Evolutionary conservation across 2,888 invertebrate genomes (phyloP).

Genomic region (Cataglyphis livida): DNA sequence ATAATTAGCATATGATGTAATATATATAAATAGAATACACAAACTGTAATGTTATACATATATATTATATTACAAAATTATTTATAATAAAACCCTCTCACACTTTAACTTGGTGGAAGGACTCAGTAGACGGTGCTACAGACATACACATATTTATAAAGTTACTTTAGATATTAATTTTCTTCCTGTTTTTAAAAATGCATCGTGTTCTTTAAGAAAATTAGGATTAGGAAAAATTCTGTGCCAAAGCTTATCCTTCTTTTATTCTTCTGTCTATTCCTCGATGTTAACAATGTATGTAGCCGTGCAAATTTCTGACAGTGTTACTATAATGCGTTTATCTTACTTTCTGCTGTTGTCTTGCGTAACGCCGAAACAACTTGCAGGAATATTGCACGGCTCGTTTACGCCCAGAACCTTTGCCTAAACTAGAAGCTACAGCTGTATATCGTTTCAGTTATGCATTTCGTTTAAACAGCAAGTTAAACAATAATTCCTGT

Average conservation of each 20-base stretch:
- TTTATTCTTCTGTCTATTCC: background rate
- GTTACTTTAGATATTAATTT: background rate
- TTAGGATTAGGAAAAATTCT: background rate
- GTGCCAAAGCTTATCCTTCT: background rate
- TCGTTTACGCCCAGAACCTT: background rate
- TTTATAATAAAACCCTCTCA: too few relatives aligned
- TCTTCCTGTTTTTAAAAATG: background rate
- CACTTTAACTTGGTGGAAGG: too few relatives aligned
- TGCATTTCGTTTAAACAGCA: background rate
- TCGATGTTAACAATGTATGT: background rate
- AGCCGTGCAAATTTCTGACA: constrained; percentile 11
- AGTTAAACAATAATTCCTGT: background rate
- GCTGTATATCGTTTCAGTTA: background rate
- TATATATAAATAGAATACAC: too few relatives aligned
- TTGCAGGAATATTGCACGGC: background rate
- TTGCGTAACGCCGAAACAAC: background rate
- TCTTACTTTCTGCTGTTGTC: constrained; percentile 21
- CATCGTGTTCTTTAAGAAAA: background rate
- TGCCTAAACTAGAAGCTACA: background rate
- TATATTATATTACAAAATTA: too few relatives aligned
- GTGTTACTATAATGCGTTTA: background rate
- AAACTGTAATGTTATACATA: too few relatives aligned
- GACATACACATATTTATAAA: too few relatives aligned
- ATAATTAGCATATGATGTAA: too few relatives aligned
- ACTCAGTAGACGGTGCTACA: too few relatives aligned